Evolutionary conservation across 2,113 vertebrate genomes (phyloP), one percentile per base, ranked within the genome.

Genomic region (Pogona vitticeps): DNA sequence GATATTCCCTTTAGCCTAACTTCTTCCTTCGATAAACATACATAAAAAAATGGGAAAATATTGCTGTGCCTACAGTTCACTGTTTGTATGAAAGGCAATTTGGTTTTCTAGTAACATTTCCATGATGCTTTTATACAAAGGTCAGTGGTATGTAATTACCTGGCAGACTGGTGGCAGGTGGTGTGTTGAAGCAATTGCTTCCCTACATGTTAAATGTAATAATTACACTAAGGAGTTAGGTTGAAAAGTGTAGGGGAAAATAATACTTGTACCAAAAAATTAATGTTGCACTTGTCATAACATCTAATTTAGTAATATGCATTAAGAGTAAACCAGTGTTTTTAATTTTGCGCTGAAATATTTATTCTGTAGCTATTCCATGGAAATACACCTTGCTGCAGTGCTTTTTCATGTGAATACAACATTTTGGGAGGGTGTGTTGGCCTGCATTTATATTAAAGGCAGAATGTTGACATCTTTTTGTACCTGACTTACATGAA

Each of bases 81-180:
- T 95, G 93, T 87, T 95, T 93, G 95, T 95, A 96, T 20, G 46
- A 88, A 94, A 94, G 96, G 95, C 94, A 96, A 92, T 94, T 94
- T 92, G 94, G 94, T 94, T 95, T 91, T 93, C 90, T 95, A 96
- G 96, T 95, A 97, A 96, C 94, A 98, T 98, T 98, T 97, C 97
- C 97, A 97, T 96, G 97, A 97, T 95, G 95, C 94, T 92, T 91
- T 94, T 92, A 87, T 90, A 65, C 91, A 92, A 91, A 95, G 96
- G 96, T 97, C 94, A 95, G 92, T 96, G 97, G 96, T 95, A 96
- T 97, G 96, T 96, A 97, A 96, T 97, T 98, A 97, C 96, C 95
- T 96, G 94, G 94, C 91, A 92, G 88, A 94, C 95, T 92, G 87
- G 89, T 95, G 96, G 96, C 80, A 94, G 95, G 95, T 90, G 85